Evolutionary conservation across 2,888 invertebrate genomes (phyloP), one percentile per base, ranked within the genome.

Genomic region (Drosophila setosimentum): DNA sequence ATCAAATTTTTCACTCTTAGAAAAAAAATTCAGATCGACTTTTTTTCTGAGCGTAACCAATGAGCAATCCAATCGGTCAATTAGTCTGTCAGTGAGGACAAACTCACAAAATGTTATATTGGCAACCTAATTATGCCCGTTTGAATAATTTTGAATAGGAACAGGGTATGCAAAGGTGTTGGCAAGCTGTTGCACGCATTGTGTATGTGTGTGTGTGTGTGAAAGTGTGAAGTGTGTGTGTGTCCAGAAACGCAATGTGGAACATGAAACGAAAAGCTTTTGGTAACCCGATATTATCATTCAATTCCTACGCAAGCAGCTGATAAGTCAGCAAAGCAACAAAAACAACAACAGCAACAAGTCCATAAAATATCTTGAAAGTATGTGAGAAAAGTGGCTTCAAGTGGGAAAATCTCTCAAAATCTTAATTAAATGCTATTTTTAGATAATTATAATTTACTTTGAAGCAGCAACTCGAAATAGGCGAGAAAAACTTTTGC

Each of bases 361-460:
- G 37, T 45, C 24, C 16, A 45, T 16, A 45, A 45, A 45, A 8
- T 24, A 16, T 45, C 45, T 45, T 45, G 21, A 16, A 24, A 45
- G 45, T 42, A 21, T 42, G 11, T 37, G 55, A 21, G 53, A 54
- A 42, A 51, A 62, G 50, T 45, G 59, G 68, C 32, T 32, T 24
- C 70, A 59, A 62, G 69, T 60, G 59, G 58, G 45, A 24, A 45
- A 45, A 45, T 45, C 33, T 62, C 42, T 64, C 59, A 18, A 76
- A 59, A 37, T 55, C 51, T 45, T 64, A 72, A 54, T 54, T 61
- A 61, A 54, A 30, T 24, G 50, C 81, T 83, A 86, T 83, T 83
- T 83, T 73, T 83, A 77, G 83, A 65, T 70, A 68, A 78, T 76
- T 83, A 83, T 78, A 85, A 83, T 83, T 85, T 83, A 73, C 78